Conservation (phyloP, 1,140 invertebrate genomes). For the Heterodera carotae region DNA sequence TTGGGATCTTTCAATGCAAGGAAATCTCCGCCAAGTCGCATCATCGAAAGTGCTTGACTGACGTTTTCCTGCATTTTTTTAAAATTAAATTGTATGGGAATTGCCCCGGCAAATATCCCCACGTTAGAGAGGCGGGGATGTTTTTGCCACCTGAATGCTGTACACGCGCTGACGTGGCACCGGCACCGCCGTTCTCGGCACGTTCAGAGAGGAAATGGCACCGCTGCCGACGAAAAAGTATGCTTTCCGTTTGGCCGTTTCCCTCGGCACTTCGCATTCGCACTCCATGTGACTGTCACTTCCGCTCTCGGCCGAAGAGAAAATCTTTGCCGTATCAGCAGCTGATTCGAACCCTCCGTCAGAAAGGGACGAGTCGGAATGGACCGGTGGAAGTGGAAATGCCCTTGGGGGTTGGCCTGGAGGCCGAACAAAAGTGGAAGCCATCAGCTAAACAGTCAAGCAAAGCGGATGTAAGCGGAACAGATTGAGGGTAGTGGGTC, state of each 20-base stretch:
- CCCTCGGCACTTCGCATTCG: constrained; percentile 4
- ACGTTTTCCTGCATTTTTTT: constrained; percentile 79
- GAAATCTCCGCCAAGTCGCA: constrained; percentile 75
- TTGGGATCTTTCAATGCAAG: constrained; percentile 34
- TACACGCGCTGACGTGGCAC: constrained; percentile 24
- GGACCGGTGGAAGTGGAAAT: constrained; percentile 21
- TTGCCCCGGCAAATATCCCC: not conserved
- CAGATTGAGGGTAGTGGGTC: too few species aligned
- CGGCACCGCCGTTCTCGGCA: constrained; percentile 6
- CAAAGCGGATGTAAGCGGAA: too few species aligned
- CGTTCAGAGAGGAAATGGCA: constrained; percentile 27
- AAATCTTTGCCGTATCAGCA: constrained; percentile 10
- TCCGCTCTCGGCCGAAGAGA: constrained; percentile 3
- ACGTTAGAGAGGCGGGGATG: too few species aligned
- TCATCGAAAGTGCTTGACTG: constrained; percentile 90
- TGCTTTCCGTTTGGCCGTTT: not conserved
- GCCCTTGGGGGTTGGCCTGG: not conserved
- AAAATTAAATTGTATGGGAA: not conserved
- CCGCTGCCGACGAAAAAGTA: constrained; percentile 23
- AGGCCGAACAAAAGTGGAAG: constrained; percentile 1
- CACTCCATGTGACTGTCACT: constrained; percentile 16
- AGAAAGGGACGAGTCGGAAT: constrained; percentile 37
- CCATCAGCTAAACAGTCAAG: constrained; percentile 20
- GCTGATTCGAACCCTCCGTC: constrained; percentile 28
- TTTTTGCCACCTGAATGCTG: constrained; percentile 8